Evolutionary conservation across 2,888 invertebrate genomes (phyloP).

Genomic region (Didymodactylos carnosus): DNA sequence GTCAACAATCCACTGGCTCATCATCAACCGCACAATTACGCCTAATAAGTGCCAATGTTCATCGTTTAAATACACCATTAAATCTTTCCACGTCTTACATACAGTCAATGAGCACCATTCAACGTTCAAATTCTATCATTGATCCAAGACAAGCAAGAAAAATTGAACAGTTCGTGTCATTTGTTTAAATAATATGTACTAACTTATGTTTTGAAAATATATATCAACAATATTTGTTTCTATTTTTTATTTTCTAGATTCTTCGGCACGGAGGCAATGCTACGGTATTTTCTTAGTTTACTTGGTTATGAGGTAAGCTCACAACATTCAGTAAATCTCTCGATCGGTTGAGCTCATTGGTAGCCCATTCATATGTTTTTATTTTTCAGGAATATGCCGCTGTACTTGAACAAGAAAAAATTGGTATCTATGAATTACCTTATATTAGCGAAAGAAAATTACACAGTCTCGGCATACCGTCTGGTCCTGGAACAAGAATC

Average conservation of each 20-base stretch:
- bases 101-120: not conserved
- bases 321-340: too few species aligned
- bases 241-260: not conserved
- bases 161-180: not conserved
- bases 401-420: constrained; percentile 58
- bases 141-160: not conserved
- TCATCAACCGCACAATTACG: not conserved
- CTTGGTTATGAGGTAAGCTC: constrained; percentile 41
- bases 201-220: not conserved
- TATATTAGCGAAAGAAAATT: constrained; percentile 69
- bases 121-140: not conserved
- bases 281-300: not conserved
- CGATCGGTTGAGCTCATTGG: too few species aligned
- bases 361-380: too few species aligned
- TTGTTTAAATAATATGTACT: not conserved
- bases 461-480: constrained; percentile 64
- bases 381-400: constrained; percentile 70
- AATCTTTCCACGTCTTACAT: not conserved
- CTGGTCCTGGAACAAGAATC: constrained; percentile 66
- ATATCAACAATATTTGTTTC: too few species aligned
- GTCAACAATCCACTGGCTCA: not conserved
- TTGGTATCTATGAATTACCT: constrained; percentile 66
- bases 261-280: not conserved
- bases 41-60: not conserved
- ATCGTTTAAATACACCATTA: not conserved